phyloP scores from a whole-genome alignment of 2,888 invertebrate species.

The Chirona hameri region DNA sequence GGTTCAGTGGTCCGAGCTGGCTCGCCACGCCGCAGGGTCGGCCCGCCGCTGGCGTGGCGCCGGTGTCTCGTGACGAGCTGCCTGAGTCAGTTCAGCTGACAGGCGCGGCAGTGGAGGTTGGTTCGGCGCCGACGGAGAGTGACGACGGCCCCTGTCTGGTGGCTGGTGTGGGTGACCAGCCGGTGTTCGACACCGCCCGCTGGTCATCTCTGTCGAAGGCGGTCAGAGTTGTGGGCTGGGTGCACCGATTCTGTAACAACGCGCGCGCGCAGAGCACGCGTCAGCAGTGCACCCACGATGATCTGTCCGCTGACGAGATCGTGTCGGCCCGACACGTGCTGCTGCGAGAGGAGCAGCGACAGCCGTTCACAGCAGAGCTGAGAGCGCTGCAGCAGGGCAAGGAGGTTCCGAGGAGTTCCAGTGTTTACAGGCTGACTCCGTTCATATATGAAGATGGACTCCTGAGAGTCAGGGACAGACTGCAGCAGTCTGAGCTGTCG shows the following conservation, averaged over 20 bases:
- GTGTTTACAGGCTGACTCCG: not conserved
- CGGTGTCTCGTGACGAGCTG: no score
- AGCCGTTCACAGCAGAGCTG: not conserved
- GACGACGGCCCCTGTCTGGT: not conserved
- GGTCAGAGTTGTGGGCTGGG: not conserved
- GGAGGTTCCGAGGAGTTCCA: not conserved
- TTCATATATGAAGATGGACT: not conserved
- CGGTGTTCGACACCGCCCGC: not conserved
- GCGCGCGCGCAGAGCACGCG: not conserved
- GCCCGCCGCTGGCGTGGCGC: no score
- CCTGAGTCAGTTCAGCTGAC: no score
- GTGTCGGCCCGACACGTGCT: not conserved
- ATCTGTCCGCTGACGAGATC: not conserved
- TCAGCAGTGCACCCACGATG: not conserved
- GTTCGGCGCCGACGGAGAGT: no score
- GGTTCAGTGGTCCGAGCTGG: no score
- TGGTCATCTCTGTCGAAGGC: not conserved
- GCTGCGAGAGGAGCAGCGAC: not conserved
- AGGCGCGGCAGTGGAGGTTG: no score
- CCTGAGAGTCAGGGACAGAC: not conserved
- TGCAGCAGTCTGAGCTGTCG: constrained; percentile 12
- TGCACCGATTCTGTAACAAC: not conserved
- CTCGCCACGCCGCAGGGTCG: no score
- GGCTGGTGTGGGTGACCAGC: not conserved
- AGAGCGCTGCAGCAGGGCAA: not conserved